Percentiles rank a stretch among this genome's conserved stretches.
phyloP scores from a whole-genome alignment of 1,140 invertebrate species.

The Ridgeia piscesae region DNA sequence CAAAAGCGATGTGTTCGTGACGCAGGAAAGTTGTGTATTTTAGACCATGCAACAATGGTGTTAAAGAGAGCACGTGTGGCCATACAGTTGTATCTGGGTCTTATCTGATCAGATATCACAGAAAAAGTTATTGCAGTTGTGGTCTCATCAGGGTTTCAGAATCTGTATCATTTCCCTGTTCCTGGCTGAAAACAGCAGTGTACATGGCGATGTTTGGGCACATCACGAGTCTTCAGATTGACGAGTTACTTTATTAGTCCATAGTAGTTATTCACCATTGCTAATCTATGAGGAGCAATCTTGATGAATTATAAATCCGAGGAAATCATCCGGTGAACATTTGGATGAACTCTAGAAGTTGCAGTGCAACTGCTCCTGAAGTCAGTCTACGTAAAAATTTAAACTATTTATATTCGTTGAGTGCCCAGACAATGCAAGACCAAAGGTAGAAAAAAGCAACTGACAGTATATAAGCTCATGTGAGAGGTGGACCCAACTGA shows the following conservation, averaged over 20 bases:
- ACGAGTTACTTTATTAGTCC: too few relatives aligned
- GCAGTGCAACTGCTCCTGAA: neutral
- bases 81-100: too few relatives aligned
- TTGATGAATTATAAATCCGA: too few relatives aligned
- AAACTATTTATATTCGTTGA: neutral
- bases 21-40: too few relatives aligned
- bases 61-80: neutral
- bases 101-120: neutral
- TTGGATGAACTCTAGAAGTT: neutral
- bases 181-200: neutral
- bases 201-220: too few relatives aligned
- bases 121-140: neutral
- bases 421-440: neutral
- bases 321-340: too few relatives aligned
- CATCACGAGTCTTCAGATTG: too few relatives aligned
- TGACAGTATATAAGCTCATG: neutral
- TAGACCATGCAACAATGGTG: neutral
- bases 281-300: too few relatives aligned
- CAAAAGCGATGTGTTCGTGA: too few relatives aligned
- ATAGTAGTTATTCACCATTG: too few relatives aligned
- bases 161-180: too few relatives aligned
- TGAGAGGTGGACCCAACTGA: neutral
- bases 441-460: neutral
- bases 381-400: neutral
- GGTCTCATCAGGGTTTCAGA: neutral